A percentile compares a stretch with the other conserved stretches of the same genome.
phyloP scores from a whole-genome alignment of 1,140 invertebrate genomes.

The Probaryconus sp. region DNA sequence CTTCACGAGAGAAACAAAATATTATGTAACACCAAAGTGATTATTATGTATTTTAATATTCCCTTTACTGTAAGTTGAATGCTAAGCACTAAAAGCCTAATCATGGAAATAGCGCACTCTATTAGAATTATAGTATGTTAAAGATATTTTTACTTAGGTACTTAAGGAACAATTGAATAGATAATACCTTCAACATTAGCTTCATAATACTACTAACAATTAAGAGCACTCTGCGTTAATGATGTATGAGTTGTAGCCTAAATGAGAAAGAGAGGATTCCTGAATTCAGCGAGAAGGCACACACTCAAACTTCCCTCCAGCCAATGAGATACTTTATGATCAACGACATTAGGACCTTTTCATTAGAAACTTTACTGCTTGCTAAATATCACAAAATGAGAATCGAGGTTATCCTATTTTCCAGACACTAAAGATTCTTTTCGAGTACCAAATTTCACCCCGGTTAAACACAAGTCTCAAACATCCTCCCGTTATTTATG shows the following conservation, averaged over 20 bases:
- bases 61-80: neutral
- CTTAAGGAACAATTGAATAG: conserved; percentile 22
- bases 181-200: conserved; percentile 26
- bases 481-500: neutral
- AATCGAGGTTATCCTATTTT: conserved; percentile 25
- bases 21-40: too few relatives aligned
- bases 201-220: conserved; percentile 39
- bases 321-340: conserved; percentile 69
- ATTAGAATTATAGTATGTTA: conserved; percentile 6
- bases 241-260: conserved; percentile 26
- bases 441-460: conserved; percentile 19
- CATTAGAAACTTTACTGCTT: conserved; percentile 70
- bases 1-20: too few relatives aligned
- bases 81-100: neutral
- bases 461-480: neutral
- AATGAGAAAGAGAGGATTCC: conserved; percentile 28
- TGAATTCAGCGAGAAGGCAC: conserved; percentile 21
- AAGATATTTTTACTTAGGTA: conserved; percentile 18
- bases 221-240: conserved; percentile 37
- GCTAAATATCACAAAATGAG: conserved; percentile 67
- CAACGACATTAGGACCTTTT: conserved; percentile 65
- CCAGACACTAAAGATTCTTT: conserved; percentile 21
- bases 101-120: neutral
- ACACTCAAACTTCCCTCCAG: conserved; percentile 40
- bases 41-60: conserved; percentile 3